Evolutionary conservation across 2,797 vertebrate genomes (phyloP).

Genomic region (Melanotaenia boesemani): DNA sequence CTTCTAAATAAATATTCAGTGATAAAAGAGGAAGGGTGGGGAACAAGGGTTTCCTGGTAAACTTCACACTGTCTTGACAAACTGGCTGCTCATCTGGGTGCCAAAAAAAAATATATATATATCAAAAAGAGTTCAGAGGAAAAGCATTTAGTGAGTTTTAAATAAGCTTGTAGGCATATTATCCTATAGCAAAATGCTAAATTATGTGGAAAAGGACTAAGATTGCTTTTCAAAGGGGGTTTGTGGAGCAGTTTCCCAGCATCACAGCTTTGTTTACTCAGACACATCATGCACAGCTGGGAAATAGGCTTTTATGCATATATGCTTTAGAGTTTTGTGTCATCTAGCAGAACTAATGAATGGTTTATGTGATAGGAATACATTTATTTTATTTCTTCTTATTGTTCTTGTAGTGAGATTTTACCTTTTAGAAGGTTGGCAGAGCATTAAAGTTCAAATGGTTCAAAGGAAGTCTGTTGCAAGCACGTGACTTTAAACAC

Average conservation of each 20-base stretch:
- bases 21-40: conserved; percentile 48
- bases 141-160: conserved; percentile 22
- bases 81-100: conserved; percentile 22
- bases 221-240: conserved; percentile 15
- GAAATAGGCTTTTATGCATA: conserved; percentile 8
- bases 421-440: not conserved
- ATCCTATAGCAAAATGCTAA: not conserved
- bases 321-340: conserved; percentile 30
- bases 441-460: not conserved
- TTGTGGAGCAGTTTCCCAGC: conserved; percentile 7
- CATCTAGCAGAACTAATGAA: conserved; percentile 17
- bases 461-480: not conserved
- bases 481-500: not conserved
- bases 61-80: conserved; percentile 7
- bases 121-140: conserved; percentile 21
- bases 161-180: conserved; percentile 1
- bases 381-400: not conserved
- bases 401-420: not conserved
- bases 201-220: not conserved
- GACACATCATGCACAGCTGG: conserved; percentile 24
- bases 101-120: too few relatives aligned
- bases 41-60: conserved; percentile 59
- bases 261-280: conserved; percentile 40
- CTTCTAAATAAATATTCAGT: conserved; percentile 21
- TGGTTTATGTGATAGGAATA: conserved; percentile 21